Conservation (phyloP, 1,140 invertebrate genomes). For the Meloidogyne chitwoodi region DNA sequence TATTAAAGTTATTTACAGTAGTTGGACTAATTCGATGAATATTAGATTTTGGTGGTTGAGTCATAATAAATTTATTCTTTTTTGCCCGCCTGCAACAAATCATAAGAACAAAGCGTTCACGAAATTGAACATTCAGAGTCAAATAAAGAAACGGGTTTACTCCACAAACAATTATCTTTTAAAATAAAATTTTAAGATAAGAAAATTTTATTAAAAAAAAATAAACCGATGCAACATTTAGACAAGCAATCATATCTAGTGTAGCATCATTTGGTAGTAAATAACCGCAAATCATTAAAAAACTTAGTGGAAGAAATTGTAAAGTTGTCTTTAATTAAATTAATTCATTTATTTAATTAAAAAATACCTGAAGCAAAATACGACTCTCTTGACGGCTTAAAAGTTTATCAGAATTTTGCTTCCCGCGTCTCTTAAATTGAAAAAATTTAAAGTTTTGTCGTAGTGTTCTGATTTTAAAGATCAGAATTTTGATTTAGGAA, state of each 20-base stretch:
- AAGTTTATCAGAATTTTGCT: background rate
- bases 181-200: background rate
- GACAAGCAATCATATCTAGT: background rate
- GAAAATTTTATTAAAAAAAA: background rate
- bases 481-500: background rate
- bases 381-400: background rate
- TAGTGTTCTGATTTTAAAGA: too few relatives aligned
- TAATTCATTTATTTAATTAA: background rate
- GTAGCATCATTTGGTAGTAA: background rate
- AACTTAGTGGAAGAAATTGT: background rate
- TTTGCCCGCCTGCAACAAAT: background rate
- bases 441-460: too few relatives aligned
- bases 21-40: background rate
- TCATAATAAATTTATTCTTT: background rate
- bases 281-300: background rate
- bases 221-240: background rate
- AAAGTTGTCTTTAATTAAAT: background rate
- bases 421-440: background rate
- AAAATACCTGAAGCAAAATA: background rate
- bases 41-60: background rate
- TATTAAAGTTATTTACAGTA: too few relatives aligned
- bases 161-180: background rate
- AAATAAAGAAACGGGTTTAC: background rate
- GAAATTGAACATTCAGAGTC: background rate
- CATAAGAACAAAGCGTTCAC: background rate